Evolutionary conservation across 2,888 invertebrate species (phyloP).

Genomic region (Drosophila infuscata): DNA sequence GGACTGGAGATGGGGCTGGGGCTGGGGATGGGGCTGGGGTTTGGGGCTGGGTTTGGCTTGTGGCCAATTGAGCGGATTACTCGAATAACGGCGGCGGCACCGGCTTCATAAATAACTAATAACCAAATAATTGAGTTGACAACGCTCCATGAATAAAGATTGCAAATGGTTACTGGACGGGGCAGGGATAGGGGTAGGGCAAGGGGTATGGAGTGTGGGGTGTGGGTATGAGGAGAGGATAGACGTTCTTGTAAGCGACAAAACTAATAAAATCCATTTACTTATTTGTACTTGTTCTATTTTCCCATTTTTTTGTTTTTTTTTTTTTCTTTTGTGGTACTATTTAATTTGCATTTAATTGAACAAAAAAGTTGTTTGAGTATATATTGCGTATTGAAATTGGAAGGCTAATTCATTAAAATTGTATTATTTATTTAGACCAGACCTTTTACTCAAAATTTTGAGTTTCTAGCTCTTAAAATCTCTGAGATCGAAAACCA

Average conservation of each 20-base stretch:
- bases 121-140: slow-evolving; percentile 68
- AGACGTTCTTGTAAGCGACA: slow-evolving; percentile 10
- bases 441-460: neutral
- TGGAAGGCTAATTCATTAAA: neutral
- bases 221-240: neutral
- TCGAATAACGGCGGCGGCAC: slow-evolving; percentile 46
- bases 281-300: slow-evolving; percentile 15
- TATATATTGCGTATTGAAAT: neutral
- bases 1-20: neutral
- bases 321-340: neutral
- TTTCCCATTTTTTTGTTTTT: neutral
- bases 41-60: slow-evolving; percentile 8
- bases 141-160: slow-evolving; percentile 54
- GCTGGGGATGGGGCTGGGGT: neutral
- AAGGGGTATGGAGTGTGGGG: neutral
- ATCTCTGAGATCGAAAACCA: neutral
- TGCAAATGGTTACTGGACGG: slow-evolving; percentile 24
- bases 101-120: slow-evolving; percentile 67
- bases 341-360: slow-evolving; percentile 7
- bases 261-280: slow-evolving; percentile 38
- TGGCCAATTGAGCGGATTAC: slow-evolving; percentile 60
- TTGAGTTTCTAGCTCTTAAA: neutral
- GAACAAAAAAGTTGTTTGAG: neutral
- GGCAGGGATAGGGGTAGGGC: neutral
- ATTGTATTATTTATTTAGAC: neutral